These are phyloP conservation scores for Sinopyrophorus schimmeli DNA, from an alignment of 2,888 invertebrate genomes.

Conservation along the genomic window DNA sequence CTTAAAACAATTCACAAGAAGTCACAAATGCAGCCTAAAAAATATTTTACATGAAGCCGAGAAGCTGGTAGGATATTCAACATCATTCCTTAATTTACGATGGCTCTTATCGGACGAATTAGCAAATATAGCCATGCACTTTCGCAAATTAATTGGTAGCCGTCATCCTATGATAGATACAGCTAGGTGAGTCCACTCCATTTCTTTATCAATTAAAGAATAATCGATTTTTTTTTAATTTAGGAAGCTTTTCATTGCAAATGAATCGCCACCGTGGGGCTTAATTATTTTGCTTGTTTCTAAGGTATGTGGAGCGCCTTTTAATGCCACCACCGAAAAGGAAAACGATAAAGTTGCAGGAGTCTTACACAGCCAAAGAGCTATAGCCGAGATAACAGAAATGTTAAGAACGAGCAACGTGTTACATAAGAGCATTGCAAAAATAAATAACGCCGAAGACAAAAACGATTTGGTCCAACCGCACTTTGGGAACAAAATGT, in stretches of 20 bases:
- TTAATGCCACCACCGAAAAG: too few species aligned
- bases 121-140: conserved; percentile 87
- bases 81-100: conserved; percentile 87
- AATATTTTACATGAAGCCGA: too few species aligned
- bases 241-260: conserved; percentile 47
- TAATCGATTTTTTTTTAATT: too few species aligned
- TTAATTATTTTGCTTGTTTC: conserved; percentile 88
- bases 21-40: too few species aligned
- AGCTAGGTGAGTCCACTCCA: conserved; percentile 75
- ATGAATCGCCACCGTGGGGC: conserved; percentile 93
- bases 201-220: background rate
- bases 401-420: conserved; percentile 93
- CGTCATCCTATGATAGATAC: conserved; percentile 92
- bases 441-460: conserved; percentile 67
- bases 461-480: conserved; percentile 69
- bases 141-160: conserved; percentile 89
- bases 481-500: conserved; percentile 95
- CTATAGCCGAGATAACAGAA: conserved; percentile 90
- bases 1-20: too few species aligned
- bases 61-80: conserved; percentile 94
- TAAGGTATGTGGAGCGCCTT: conserved; percentile 88
- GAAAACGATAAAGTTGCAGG: conserved; percentile 86
- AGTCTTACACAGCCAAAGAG: conserved; percentile 82
- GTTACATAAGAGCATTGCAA: conserved; percentile 80
- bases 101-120: conserved; percentile 96